A percentile compares a stretch with the other conserved stretches of the same genome.
Conservation (phyloP, 2,888 invertebrate genomes). For the Agrypnus murinus region DNA sequence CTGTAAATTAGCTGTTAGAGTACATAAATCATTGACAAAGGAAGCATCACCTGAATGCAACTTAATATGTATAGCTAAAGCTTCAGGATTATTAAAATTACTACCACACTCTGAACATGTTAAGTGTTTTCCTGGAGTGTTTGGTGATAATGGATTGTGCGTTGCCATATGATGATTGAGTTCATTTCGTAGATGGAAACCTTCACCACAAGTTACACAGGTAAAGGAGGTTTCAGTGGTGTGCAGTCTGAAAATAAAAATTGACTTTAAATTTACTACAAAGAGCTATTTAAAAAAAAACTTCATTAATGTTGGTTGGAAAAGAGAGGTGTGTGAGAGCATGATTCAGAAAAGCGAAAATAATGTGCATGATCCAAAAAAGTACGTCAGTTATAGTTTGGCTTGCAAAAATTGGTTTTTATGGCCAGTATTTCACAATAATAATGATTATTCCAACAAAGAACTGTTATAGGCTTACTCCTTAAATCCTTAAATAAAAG, state of each 20-base stretch:
- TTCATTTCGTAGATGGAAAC: constrained; percentile 82
- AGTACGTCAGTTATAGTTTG: no score
- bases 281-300: no score
- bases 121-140: constrained; percentile 11
- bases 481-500: no score
- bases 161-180: constrained; percentile 77
- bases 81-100: constrained; percentile 82
- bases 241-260: constrained; percentile 74
- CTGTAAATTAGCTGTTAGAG: constrained; percentile 85
- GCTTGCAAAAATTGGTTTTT: no score
- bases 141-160: constrained; percentile 34
- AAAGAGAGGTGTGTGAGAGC: no score
- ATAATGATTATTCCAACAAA: no score
- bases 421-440: no score
- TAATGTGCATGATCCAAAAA: no score
- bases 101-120: constrained; percentile 76
- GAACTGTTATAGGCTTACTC: no score
- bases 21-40: constrained; percentile 86
- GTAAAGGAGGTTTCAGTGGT: constrained; percentile 84
- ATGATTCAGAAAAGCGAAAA: no score
- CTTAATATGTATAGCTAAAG: constrained; percentile 84
- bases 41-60: constrained; percentile 88
- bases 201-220: constrained; percentile 85
- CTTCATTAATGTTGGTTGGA: no score
- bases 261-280: background rate